Base-by-base conservation (phyloP, 2,888 invertebrate genomes). In the Caenorhabditis angaria region DNA sequence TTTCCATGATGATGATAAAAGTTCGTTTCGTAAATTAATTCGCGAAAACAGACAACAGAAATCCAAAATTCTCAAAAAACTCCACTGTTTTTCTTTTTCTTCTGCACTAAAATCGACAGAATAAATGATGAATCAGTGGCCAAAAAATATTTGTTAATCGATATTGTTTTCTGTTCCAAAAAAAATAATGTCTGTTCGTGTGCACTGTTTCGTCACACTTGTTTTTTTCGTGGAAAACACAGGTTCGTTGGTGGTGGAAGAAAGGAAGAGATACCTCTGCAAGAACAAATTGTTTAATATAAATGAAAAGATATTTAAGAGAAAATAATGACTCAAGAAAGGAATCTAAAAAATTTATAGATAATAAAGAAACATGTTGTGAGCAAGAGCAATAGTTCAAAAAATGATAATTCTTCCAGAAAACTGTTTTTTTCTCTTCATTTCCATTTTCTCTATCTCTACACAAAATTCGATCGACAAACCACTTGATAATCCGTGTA, bases 401-500 rank as follows among this genome's bases (percentile, higher is more conserved):
- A 41, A 41, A 41, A 41, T 41, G 41, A 41, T 41, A 12, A 6
- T 41, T 41, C 14, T 41, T 10, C 32, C 5, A 10, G 32, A 32
- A 10, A 32, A 5, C 29, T 29, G 28, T n/a, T 35, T 4, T 14
- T 59, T 12, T 59, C 59, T 59, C 41, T 22, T 24, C 28, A 20
- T 12, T n/a, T n/a, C n/a, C 59, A 29, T 47, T 59, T 22, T 59
- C 59, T 28, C 48, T 60, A 24, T 60, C 35, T 57, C 57, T 57
- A 10, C 54, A 6, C n/a, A 10, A 25, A 27, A 3, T 28, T 27
- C 54, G 18, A 54, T 25, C 54, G 54, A 12, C 54, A 66, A 71
- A 71, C 71, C 71, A 71, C 71, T 71, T 71, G 71, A 71, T 72
- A 72, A 72, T 72, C 72, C 72, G 72, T 72, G 72, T 72, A 72